phyloP scores from a whole-genome alignment of 1,140 invertebrate genomes.

The Drosophila pallidifrons region DNA sequence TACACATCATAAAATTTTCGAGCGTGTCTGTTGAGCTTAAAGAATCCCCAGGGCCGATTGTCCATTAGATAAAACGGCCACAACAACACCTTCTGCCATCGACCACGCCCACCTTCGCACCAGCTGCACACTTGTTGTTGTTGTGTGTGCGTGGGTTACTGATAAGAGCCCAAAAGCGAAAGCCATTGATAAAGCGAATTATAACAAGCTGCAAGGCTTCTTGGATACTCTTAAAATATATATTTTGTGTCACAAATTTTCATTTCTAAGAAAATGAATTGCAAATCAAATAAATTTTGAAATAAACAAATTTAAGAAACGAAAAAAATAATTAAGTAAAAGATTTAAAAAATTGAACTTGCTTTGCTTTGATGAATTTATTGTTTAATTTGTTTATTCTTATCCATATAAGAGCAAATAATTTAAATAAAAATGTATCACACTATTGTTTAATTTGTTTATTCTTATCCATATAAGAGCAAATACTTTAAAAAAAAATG shows the following conservation, averaged over 20 bases:
- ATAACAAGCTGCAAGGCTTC: background rate
- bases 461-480: too few species aligned
- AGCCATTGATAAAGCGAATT: background rate
- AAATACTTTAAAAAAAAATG: too few species aligned
- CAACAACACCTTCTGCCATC: conserved; percentile 20
- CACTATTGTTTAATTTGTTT: too few species aligned
- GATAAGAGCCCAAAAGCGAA: conserved; percentile 4
- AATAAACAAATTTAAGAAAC: too few species aligned
- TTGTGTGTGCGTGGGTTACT: background rate
- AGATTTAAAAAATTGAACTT: too few species aligned
- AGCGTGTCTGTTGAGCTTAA: conserved; percentile 20
- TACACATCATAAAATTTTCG: conserved; percentile 55
- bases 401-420: too few species aligned
- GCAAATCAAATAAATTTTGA: too few species aligned
- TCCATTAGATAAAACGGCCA: conserved; percentile 30
- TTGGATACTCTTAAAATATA: background rate
- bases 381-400: too few species aligned
- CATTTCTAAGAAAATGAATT: too few species aligned
- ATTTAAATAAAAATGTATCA: too few species aligned
- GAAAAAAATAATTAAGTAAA: too few species aligned
- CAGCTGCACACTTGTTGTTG: background rate
- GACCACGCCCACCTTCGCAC: conserved; percentile 1
- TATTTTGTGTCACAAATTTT: background rate
- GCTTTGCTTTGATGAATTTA: too few species aligned
- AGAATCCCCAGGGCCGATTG: background rate